Evolutionary conservation across 2,113 vertebrate species (phyloP).

Genomic region (Sylvietta virens): DNA sequence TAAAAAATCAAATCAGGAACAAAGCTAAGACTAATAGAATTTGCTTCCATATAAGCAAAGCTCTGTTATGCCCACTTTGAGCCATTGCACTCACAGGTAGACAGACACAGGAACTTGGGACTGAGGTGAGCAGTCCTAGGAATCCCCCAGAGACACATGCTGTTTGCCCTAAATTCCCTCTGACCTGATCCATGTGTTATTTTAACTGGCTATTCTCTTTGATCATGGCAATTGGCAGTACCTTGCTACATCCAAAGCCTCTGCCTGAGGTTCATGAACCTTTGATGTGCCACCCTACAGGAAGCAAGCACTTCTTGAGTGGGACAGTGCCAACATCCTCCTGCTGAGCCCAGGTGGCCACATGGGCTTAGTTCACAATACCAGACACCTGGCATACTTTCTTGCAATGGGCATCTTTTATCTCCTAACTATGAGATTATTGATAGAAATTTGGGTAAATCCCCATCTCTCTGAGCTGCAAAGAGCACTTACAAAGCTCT

Average conservation of each 20-base stretch:
- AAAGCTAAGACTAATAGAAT: background rate
- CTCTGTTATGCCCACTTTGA: background rate
- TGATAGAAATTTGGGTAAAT: background rate
- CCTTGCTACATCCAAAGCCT: background rate
- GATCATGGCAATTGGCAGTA: background rate
- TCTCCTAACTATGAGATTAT: background rate
- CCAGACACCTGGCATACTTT: background rate
- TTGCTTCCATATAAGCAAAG: background rate
- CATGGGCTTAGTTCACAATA: rapidly evolving
- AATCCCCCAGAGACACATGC: background rate
- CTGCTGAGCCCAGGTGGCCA: background rate
- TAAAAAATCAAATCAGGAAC: background rate
- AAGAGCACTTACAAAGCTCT: background rate
- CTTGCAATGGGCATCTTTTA: background rate
- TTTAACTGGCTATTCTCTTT: conserved; percentile 9
- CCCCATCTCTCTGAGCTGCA: background rate
- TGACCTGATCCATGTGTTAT: background rate
- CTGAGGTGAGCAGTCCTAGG: conserved; percentile 23
- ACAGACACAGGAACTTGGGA: background rate
- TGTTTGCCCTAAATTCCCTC: background rate
- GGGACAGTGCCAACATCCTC: background rate
- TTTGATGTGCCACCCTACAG: background rate
- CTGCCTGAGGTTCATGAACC: background rate
- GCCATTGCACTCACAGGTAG: background rate
- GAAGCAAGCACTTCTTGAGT: background rate